Evolutionary conservation across 2,888 invertebrate genomes (phyloP), one percentile per base, ranked within the genome.

Genomic region (Ommatoiulus sabulosus): DNA sequence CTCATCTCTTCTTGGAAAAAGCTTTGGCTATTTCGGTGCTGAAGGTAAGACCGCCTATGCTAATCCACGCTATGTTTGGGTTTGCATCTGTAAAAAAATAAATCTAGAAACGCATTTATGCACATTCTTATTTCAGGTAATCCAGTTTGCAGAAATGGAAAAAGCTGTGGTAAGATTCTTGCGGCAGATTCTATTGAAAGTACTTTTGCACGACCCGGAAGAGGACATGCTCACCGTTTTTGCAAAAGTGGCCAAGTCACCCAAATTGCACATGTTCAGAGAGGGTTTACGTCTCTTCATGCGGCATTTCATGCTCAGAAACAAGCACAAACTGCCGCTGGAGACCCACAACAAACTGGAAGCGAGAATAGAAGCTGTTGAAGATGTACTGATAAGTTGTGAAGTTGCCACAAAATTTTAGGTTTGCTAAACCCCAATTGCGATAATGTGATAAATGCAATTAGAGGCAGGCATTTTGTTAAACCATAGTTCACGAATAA

Each of bases 241-340:
- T 92, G 94, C 95, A 88, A 94, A 96, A 89, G 95, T 97, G 87
- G 94, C 96, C 0, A 94, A 94, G 89, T 94, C 96, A 0, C 94
- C 95, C 0, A 96, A 97, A 92, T 93, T 98, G 12, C 95, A 95
- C 91, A 94, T 95, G 91, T 96, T 98, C 90, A 94, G 96, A 88
- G 97, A 97, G 92, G 96, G 97, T 90, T 93, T 98, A 3, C 93
- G 96, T 85, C 93, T 98, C 10, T 98, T 98, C 92, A 95, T 98
- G 92, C 96, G 95, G 91, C 97, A 97, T 92, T 98, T 98, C 91
- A 92, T 98, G 43, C 92, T 97, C 3, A 95, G 91, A 52, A 91
- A 91, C 57, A 89, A 89, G 84, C 87, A 90, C 10, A 90, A 90
- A 72, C 86, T 93, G 84, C 80, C n/a, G 35, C 0, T 24, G n/a